Conservation (phyloP, 2,888 invertebrate species). For the Heliconius ethilla region DNA sequence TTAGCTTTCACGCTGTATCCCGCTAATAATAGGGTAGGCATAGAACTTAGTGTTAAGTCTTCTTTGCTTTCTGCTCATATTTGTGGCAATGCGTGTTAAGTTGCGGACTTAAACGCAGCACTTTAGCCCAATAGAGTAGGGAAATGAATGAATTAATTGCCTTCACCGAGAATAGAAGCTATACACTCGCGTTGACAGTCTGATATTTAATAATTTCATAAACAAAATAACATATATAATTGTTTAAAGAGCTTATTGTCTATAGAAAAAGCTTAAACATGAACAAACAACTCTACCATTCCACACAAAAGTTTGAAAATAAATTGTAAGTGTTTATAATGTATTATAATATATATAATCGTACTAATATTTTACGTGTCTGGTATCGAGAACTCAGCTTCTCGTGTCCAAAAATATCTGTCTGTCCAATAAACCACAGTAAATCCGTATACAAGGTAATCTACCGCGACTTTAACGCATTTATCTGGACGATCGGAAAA, state of each 20-base stretch:
- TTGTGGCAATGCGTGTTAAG: not conserved
- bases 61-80: not conserved
- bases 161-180: not conserved
- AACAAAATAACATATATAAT: not conserved
- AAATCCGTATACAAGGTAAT: constrained; percentile 34
- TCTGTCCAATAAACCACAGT: constrained; percentile 38
- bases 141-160: not conserved
- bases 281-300: not conserved
- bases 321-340: not conserved
- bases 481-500: constrained; percentile 19
- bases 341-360: not conserved
- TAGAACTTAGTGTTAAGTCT: too few relatives aligned
- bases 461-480: constrained; percentile 32
- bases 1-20: too few relatives aligned
- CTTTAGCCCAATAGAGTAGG: not conserved
- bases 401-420: constrained; percentile 32
- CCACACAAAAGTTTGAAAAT: not conserved
- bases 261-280: not conserved
- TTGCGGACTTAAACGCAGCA: not conserved
- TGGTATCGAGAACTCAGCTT: constrained; percentile 11
- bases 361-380: constrained; percentile 18
- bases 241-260: not conserved
- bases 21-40: too few relatives aligned
- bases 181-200: not conserved
- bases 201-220: not conserved